Evolutionary conservation across 2,888 invertebrate species (phyloP), one percentile per base, ranked within the genome.

Genomic region (Nebria brevicollis): DNA sequence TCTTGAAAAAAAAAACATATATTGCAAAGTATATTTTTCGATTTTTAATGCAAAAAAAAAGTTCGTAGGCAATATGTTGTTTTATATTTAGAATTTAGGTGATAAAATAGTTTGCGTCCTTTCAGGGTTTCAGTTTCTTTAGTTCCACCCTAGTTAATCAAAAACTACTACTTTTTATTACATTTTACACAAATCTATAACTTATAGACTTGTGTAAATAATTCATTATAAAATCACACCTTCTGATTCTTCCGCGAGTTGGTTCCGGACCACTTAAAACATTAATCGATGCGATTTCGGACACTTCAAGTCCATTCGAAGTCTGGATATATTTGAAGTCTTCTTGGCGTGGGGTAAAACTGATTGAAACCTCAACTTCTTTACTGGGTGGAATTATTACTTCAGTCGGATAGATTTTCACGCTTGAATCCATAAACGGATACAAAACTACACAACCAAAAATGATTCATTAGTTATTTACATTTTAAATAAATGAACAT

Each of bases 191-290:
- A 34, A 34, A 34, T 34, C 34, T 34, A 34, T 34, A 34, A 34
- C 5, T 70, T 15, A 65, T 15, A 11, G 20, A 20, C 20, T 3
- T 70, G 11, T 66, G 13, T 7, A 11, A 54, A 54, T 54, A 11
- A 54, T 54, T 54, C 2, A 54, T 54, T 54, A 13, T 54, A 54
- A 54, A 11, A 54, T 54, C 13, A 42, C n/a, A 81, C 77, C 87
- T 84, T 77, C 87, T 83, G n/a, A 89, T 84, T 75, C 89, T 85
- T 4, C 86, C 87, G 26, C 89, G 83, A 64, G 85, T 86, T 3
- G 86, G 85, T 85, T 89, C 89, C 26, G 87, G 84, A n/a, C 89
- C 89, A 1, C 85, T 85, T 70, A 87, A 84, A 13, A 89, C 82
- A 81, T 86, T 85, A 72, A 89, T 84, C 42, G 82, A 85, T 6